These are phyloP conservation scores for Drosophila dives DNA, from an alignment of 2,888 invertebrate genomes.

Conservation along the genomic window DNA sequence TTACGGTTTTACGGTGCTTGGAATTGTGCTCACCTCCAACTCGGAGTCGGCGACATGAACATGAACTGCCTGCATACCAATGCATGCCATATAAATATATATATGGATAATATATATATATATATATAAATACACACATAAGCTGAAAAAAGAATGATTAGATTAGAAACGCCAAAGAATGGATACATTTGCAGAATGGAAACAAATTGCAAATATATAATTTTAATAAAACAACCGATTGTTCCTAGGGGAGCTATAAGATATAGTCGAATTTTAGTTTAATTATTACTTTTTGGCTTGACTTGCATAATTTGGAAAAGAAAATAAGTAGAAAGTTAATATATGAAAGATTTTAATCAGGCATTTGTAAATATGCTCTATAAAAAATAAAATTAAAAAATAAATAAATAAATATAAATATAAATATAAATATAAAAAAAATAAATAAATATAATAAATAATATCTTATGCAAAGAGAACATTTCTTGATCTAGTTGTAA, in stretches of 20 bases:
- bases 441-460: too few species aligned
- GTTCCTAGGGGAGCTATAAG: neutral
- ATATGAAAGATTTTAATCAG: too few species aligned
- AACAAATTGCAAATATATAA: neutral
- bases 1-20: conserved; percentile 76
- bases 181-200: neutral
- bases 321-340: too few species aligned
- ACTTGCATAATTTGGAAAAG: neutral
- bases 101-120: conserved; percentile 16
- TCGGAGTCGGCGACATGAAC: conserved; percentile 35
- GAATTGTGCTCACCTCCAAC: conserved; percentile 57
- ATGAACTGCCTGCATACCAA: conserved; percentile 38
- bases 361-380: neutral
- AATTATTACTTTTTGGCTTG: neutral
- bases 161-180: neutral
- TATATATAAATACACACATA: neutral
- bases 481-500: neutral
- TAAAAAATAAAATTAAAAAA: too few species aligned
- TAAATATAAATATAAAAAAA: too few species aligned
- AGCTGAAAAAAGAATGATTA: neutral
- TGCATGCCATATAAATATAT: conserved; percentile 26
- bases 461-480: too few species aligned
- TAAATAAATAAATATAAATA: too few species aligned
- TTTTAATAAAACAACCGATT: neutral
- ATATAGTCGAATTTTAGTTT: neutral